Percentiles rank a stretch among this genome's conserved stretches.
These are phyloP conservation scores for Meloidogyne exigua DNA, from an alignment of 1,140 invertebrate species.

Conservation along the genomic window DNA sequence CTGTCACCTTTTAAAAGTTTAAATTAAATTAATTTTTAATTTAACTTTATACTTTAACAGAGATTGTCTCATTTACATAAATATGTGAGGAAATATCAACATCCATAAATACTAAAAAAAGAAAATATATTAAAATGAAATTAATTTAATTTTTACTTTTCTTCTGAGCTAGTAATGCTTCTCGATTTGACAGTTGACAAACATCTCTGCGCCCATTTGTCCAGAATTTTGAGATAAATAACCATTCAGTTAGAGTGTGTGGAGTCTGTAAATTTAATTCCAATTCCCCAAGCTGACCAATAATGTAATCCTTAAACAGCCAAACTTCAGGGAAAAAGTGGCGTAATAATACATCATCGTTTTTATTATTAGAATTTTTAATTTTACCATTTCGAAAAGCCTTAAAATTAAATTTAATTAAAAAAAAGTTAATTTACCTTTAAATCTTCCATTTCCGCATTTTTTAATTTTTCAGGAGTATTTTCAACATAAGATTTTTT, in stretches of 20 bases:
- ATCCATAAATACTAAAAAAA: constrained; percentile 44
- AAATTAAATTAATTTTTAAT: neutral
- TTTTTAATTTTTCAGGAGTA: neutral
- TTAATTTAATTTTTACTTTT: neutral
- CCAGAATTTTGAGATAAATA: constrained; percentile 41
- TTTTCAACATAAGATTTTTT: neutral
- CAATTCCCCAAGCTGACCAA: constrained; percentile 38
- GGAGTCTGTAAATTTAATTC: constrained; percentile 23
- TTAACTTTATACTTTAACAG: constrained; percentile 34
- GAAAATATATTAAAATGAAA: neutral
- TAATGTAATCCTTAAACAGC: constrained; percentile 40
- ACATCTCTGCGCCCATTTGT: constrained; percentile 29
- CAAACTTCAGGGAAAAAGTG: constrained; percentile 52
- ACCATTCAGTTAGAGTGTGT: constrained; percentile 49
- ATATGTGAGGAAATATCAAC: constrained; percentile 44
- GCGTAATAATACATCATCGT: constrained; percentile 27
- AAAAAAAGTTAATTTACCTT: neutral
- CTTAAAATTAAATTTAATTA: constrained; percentile 4
- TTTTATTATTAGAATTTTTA: neutral
- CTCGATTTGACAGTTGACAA: constrained; percentile 19
- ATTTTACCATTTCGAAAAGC: neutral
- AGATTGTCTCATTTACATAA: constrained; percentile 45
- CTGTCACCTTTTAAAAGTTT: neutral
- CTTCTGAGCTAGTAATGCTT: neutral
- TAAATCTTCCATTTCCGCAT: constrained; percentile 9